Evolutionary conservation across 2,113 vertebrate species (phyloP).

Genomic region (Megalops atlanticus): DNA sequence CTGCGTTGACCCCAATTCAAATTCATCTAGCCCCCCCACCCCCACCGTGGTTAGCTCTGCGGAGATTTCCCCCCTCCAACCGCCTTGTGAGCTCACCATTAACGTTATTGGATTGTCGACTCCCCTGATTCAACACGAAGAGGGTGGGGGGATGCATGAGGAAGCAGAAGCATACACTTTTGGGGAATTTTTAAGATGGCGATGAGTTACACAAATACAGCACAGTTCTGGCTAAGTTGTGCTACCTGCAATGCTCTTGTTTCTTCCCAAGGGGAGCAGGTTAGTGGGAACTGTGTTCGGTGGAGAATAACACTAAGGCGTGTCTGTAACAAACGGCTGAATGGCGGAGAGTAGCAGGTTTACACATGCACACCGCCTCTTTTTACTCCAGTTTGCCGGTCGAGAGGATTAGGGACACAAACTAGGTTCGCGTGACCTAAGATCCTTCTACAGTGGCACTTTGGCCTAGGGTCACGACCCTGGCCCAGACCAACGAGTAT

Average conservation of each 20-base stretch:
- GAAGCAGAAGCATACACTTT: background rate
- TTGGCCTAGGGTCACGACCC: background rate
- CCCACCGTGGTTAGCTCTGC: too few species aligned
- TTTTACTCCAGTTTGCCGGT: background rate
- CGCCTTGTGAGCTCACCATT: too few species aligned
- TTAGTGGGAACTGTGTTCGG: background rate
- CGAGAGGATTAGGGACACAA: background rate
- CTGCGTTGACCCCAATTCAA: too few species aligned
- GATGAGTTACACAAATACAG: background rate
- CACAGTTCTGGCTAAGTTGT: background rate
- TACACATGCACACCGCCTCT: background rate
- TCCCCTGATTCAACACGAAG: too few species aligned
- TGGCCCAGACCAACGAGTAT: background rate
- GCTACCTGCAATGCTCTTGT: background rate
- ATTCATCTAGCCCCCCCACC: too few species aligned
- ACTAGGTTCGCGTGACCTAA: background rate
- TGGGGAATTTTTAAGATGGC: too few species aligned
- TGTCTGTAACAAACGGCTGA: background rate
- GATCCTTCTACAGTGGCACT: background rate
- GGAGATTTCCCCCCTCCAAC: too few species aligned
- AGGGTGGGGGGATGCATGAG: background rate
- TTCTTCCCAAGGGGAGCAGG: background rate
- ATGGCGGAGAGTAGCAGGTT: background rate
- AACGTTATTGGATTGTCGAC: too few species aligned
- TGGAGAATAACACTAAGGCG: background rate